A percentile compares a stretch with the other conserved stretches of the same genome.
phyloP scores from a whole-genome alignment of 1,140 invertebrate species.

The Odontomachus brunneus region DNA sequence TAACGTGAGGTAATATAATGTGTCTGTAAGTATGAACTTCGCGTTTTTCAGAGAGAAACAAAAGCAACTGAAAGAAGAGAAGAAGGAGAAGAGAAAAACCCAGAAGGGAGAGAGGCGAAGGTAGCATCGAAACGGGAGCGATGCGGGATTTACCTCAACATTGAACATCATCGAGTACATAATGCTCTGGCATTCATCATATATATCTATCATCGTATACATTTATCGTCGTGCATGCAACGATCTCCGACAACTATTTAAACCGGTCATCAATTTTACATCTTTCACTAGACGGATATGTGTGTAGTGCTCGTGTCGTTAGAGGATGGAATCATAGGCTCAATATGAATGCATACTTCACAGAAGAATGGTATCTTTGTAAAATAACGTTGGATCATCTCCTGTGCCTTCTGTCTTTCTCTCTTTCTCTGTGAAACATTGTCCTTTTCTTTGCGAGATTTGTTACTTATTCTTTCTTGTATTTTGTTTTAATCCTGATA shows the following conservation, averaged over 20 bases:
- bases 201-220: slow-evolving; percentile 48
- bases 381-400: slow-evolving; percentile 56
- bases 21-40: slow-evolving; percentile 1
- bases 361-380: slow-evolving; percentile 21
- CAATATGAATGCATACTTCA: slow-evolving; percentile 33
- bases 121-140: slow-evolving; percentile 86
- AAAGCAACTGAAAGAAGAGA: slow-evolving; percentile 93
- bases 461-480: slow-evolving; percentile 40
- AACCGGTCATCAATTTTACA: slow-evolving; percentile 51
- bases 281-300: slow-evolving; percentile 32
- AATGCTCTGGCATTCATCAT: slow-evolving; percentile 67
- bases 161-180: slow-evolving; percentile 53
- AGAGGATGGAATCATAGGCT: neutral
- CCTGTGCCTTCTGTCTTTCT: slow-evolving; percentile 63
- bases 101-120: slow-evolving; percentile 93
- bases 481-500: slow-evolving; percentile 23
- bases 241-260: slow-evolving; percentile 51
- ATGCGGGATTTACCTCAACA: slow-evolving; percentile 55
- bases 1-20: neutral
- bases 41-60: slow-evolving; percentile 91
- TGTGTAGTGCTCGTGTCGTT: slow-evolving; percentile 40
- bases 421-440: slow-evolving; percentile 30
- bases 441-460: slow-evolving; percentile 28
- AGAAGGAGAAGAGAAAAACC: slow-evolving; percentile 95
- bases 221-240: slow-evolving; percentile 68